Evolutionary conservation across 2,888 invertebrate species (phyloP).

Genomic region (Ochropleura leucogaster): DNA sequence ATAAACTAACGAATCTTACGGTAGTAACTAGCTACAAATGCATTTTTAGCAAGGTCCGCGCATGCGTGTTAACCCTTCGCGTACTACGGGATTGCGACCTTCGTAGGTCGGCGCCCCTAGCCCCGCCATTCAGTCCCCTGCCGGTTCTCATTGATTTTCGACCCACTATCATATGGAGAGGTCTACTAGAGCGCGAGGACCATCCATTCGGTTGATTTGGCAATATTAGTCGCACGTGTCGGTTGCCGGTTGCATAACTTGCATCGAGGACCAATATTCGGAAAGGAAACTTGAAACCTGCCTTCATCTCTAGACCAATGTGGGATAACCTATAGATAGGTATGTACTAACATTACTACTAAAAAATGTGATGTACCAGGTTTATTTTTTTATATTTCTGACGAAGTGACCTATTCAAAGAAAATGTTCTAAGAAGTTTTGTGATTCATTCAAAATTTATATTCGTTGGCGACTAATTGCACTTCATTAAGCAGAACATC

Average conservation of each 20-base stretch:
- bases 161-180: constrained; percentile 77
- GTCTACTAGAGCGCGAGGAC: constrained; percentile 78
- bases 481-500: constrained; percentile 56
- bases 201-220: constrained; percentile 76
- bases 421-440: constrained; percentile 34
- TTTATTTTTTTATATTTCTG: constrained; percentile 27
- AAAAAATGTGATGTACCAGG: not conserved
- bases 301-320: not conserved
- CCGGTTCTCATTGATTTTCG: constrained; percentile 87
- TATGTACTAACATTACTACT: constrained; percentile 27
- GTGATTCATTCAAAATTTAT: constrained; percentile 53
- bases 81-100: constrained; percentile 87
- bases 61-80: constrained; percentile 83
- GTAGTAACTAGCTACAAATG: constrained; percentile 19
- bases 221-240: constrained; percentile 72
- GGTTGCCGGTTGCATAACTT: constrained; percentile 44
- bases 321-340: constrained; percentile 27
- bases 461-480: constrained; percentile 33
- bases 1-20: not conserved
- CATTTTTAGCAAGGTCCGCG: constrained; percentile 67
- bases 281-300: constrained; percentile 24
- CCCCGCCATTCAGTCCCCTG: constrained; percentile 84
- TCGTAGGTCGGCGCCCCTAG: constrained; percentile 86
- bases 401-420: constrained; percentile 53
- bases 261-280: constrained; percentile 28